Evolutionary conservation across 1,140 invertebrate species (phyloP), one percentile per base, ranked within the genome.

Genomic region (Riptortus pedestris): DNA sequence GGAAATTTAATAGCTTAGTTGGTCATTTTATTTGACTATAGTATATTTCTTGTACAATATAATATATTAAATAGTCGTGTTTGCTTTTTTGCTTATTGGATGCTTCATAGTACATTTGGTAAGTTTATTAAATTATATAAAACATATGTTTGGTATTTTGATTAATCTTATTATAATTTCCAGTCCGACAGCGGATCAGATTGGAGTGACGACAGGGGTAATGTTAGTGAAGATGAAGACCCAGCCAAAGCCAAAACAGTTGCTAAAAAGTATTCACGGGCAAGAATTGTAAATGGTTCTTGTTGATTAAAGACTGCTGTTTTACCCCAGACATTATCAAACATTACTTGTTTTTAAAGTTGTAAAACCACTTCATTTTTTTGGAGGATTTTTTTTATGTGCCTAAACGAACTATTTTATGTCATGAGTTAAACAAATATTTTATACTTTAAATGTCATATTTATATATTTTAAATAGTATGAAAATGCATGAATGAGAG

Each of bases 141-240:
- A 58, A 3, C 31, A 38, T 38, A 38, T 38, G 5, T 38, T 38
- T 38, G 31, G 31, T 14, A 38, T 38, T 7, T n/a, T 7, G 14
- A 38, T 38, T 38, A 14, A 38, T 38, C 5, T 38, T 38, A 7
- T 38, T 38, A 5, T 38, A 5, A 5, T 14, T 47, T 48, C 14
- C 45, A 65, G 64, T 60, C 64, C 24, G 64, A 65, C 28, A 65
- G 64, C 20, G 64, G 64, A 7, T 65, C 64, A 2, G 64, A 65
- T 24, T 65, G 63, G 63, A 64, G 63, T 22, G 57, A 51, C n/a
- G 22, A 51, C 31, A 38, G 31, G 14, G 31, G 31, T 5, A 14
- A 18, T 2, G 20, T 27, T 24, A 55, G 20, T 26, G 51, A 55
- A 3, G 51, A 55, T 4, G 51, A 55, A 26, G 51, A 55, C 16